phyloP scores from a whole-genome alignment of 2,888 invertebrate genomes.

The Phaonia tiefii region DNA sequence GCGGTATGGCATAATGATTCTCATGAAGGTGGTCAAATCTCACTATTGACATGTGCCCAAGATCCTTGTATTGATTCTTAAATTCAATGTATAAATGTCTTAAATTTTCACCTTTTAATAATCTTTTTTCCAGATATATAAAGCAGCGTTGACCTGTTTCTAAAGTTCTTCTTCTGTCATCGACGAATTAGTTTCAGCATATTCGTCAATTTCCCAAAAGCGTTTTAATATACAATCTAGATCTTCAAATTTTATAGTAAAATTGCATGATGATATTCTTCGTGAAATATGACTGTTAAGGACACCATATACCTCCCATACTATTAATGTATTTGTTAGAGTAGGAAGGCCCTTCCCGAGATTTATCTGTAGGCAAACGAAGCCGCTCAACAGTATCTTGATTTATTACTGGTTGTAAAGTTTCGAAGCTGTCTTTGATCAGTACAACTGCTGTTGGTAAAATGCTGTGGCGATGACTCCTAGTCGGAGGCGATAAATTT shows the following conservation, averaged over 20 bases:
- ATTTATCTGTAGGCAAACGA: slow-evolving; percentile 31
- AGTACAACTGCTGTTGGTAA: too few relatives aligned
- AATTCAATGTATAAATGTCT: too few relatives aligned
- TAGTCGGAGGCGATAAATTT: background rate
- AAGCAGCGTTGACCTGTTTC: too few relatives aligned
- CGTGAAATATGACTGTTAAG: background rate
- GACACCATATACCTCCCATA: slow-evolving; percentile 53
- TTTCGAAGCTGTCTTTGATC: slow-evolving; percentile 31
- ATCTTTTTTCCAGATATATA: too few relatives aligned
- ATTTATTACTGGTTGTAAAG: slow-evolving; percentile 45
- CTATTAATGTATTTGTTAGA: slow-evolving; percentile 47
- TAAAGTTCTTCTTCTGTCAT: too few relatives aligned
- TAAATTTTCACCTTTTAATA: too few relatives aligned
- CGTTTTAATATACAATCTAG: background rate
- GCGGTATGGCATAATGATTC: too few relatives aligned
- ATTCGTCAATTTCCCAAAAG: slow-evolving; percentile 41
- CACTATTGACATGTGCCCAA: too few relatives aligned
- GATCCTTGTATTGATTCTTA: too few relatives aligned
- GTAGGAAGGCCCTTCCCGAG: slow-evolving; percentile 43
- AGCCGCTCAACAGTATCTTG: slow-evolving; percentile 58
- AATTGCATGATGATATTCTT: background rate
- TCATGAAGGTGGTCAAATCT: too few relatives aligned
- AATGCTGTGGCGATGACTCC: slow-evolving; percentile 27
- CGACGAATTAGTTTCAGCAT: too few relatives aligned
- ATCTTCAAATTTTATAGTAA: background rate